These are phyloP conservation scores for Magallana angulata DNA, from an alignment of 1,140 invertebrate species.

Conservation along the genomic window DNA sequence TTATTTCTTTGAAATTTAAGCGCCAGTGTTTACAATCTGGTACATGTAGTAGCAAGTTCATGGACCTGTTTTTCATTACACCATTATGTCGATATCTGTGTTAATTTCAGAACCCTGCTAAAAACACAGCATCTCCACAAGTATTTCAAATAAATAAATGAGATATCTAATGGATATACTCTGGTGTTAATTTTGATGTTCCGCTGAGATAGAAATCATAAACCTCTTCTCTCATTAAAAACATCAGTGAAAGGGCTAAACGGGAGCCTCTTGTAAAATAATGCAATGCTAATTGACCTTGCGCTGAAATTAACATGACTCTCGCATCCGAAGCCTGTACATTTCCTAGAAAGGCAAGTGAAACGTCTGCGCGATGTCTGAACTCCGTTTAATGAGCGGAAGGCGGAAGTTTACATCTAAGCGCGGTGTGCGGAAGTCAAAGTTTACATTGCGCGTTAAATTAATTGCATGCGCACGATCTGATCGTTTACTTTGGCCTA, in stretches of 20 bases:
- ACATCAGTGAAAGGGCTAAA: background rate
- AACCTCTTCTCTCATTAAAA: background rate
- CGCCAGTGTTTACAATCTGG: too few species aligned
- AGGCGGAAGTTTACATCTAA: conserved; percentile 1
- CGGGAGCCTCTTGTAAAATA: background rate
- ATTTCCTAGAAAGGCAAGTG: background rate
- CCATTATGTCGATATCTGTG: too few species aligned
- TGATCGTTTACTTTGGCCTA: background rate
- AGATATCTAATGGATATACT: background rate
- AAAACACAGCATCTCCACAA: too few species aligned
- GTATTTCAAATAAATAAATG: background rate
- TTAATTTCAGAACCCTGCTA: too few species aligned
- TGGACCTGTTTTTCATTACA: too few species aligned
- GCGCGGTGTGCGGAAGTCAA: background rate
- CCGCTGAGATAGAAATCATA: background rate
- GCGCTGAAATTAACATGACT: background rate
- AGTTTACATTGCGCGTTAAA: conserved; percentile 23
- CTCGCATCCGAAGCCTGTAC: background rate
- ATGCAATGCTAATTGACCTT: background rate
- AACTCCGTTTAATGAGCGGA: background rate
- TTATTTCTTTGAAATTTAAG: too few species aligned
- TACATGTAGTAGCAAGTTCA: too few species aligned
- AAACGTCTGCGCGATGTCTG: background rate
- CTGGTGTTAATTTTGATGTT: background rate
- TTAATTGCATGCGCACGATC: background rate